Conservation (phyloP, 2,797 vertebrate genomes). For the Echiichthys vipera region DNA sequence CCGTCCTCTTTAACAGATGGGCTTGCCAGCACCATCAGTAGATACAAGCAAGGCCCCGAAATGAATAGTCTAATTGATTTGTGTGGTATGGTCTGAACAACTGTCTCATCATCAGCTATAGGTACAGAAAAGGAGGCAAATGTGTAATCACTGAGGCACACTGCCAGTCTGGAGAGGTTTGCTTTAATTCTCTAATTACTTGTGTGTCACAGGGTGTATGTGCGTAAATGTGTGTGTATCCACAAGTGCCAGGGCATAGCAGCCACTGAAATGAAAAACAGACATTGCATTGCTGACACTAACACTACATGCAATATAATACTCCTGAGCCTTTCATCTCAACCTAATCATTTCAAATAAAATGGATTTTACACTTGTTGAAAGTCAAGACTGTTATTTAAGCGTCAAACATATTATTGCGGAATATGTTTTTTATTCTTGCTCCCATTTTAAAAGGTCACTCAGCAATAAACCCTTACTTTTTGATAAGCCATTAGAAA, state of each 20-base stretch:
- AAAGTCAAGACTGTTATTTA: slow-evolving; percentile 31
- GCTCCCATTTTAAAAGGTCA: slow-evolving; percentile 55
- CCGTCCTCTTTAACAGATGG: slow-evolving; percentile 27
- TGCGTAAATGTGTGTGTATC: neutral
- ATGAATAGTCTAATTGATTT: slow-evolving; percentile 51
- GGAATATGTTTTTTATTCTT: neutral
- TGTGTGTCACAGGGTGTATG: slow-evolving; percentile 8
- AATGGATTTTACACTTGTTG: slow-evolving; percentile 9
- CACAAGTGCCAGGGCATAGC: neutral
- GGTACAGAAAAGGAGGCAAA: slow-evolving; percentile 28
- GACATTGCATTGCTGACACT: neutral
- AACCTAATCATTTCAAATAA: slow-evolving; percentile 8
- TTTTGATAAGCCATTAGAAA: slow-evolving; percentile 48
- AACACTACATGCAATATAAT: slow-evolving; percentile 6
- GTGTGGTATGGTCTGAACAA: slow-evolving; percentile 27
- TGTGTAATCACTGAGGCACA: slow-evolving; percentile 33
- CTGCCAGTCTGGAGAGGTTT: slow-evolving; percentile 5
- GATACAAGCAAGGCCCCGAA: slow-evolving; percentile 17
- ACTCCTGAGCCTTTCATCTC: slow-evolving; percentile 7
- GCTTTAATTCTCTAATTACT: slow-evolving; percentile 33
- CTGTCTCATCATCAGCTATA: slow-evolving; percentile 14
- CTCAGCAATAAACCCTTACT: neutral
- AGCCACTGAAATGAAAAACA: slow-evolving; percentile 35
- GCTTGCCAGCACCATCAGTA: slow-evolving; percentile 10
- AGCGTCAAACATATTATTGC: slow-evolving; percentile 16